Conservation (phyloP, 2,888 invertebrate species). For the Athalia cordata region DNA sequence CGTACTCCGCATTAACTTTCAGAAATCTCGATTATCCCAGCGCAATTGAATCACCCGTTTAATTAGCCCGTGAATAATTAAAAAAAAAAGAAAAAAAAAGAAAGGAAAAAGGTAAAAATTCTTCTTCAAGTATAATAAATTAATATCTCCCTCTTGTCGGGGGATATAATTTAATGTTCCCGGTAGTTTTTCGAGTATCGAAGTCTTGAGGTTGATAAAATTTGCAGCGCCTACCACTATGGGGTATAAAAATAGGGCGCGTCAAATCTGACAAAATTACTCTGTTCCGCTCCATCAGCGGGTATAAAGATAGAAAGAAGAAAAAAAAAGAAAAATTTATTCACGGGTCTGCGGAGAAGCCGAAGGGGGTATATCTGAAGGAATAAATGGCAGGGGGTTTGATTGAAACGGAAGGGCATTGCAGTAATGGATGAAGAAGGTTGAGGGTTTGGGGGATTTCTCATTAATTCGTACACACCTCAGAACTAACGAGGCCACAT, state of each 20-base stretch:
- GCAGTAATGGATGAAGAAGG: conserved; percentile 37
- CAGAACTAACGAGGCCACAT: conserved; percentile 18
- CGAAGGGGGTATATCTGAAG: background rate
- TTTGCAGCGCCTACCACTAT: background rate
- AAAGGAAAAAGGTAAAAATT: background rate
- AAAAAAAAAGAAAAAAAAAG: background rate
- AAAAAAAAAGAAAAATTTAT: conserved; percentile 16
- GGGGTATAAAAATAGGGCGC: background rate
- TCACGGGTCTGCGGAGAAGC: background rate
- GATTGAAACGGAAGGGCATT: conserved; percentile 21
- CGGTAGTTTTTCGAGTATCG: too few species aligned
- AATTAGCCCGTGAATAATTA: background rate
- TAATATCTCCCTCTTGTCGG: too few species aligned
- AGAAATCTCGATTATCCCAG: too few species aligned
- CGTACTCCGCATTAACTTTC: too few species aligned
- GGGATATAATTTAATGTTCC: too few species aligned
- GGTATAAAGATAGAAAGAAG: conserved; percentile 7
- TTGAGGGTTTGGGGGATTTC: conserved; percentile 29
- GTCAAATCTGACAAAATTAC: conserved; percentile 2
- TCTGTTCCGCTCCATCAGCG: conserved; percentile 21
- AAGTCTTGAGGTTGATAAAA: conserved; percentile 21
- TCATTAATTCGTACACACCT: conserved; percentile 43
- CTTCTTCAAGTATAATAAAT: too few species aligned
- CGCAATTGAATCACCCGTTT: background rate
- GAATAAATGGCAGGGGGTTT: background rate